These are phyloP conservation scores for Raja brachyura DNA, from an alignment of 2,113 vertebrate species.

Conservation along the genomic window DNA sequence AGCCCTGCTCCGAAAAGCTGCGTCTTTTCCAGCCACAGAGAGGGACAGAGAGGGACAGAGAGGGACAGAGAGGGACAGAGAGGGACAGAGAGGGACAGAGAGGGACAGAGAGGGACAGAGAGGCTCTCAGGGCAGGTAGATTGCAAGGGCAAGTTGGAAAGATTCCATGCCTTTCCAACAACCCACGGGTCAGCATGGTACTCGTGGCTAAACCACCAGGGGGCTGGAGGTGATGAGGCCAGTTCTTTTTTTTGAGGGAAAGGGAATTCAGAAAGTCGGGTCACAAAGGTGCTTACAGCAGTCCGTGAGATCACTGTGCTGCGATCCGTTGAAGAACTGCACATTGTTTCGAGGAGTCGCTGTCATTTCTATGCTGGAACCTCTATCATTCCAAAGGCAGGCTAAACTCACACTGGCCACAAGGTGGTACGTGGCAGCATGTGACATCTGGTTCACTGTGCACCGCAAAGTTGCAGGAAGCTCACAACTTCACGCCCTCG, in stretches of 20 bases:
- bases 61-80: too few species aligned
- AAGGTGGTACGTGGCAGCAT: background rate
- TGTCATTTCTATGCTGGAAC: background rate
- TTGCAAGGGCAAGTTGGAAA: background rate
- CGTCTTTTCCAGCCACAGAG: background rate
- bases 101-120: too few species aligned
- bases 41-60: too few species aligned
- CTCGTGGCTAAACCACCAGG: background rate
- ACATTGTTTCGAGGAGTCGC: background rate
- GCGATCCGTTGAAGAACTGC: background rate
- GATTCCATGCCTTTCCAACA: background rate
- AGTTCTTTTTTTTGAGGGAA: background rate
- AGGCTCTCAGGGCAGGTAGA: background rate
- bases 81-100: too few species aligned
- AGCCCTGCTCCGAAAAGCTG: background rate
- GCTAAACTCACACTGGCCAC: too few species aligned
- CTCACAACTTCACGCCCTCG: too few species aligned
- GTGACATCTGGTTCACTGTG: background rate
- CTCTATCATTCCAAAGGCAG: background rate
- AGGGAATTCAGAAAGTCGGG: background rate
- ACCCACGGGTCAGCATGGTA: background rate
- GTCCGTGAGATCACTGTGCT: background rate
- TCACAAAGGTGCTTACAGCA: background rate
- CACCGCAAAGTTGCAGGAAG: background rate
- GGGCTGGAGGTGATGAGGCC: background rate